Percentiles rank a stretch among this genome's conserved stretches.
Conservation (phyloP, 2,113 vertebrate species). For the Xiphophorus maculatus region DNA sequence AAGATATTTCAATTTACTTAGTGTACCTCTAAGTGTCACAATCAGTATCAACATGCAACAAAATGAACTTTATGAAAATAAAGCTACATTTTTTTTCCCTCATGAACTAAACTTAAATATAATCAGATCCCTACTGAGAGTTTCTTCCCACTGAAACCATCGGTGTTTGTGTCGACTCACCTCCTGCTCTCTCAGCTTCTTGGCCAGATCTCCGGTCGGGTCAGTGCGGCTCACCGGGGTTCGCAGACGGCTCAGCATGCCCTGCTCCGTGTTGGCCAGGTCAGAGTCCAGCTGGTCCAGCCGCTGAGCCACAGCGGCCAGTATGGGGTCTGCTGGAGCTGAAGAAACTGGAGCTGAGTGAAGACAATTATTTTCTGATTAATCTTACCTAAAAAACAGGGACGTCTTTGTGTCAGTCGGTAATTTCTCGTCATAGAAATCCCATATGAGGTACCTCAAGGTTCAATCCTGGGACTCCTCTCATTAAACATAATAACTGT, state of each 20-base stretch:
- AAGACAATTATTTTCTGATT: not conserved
- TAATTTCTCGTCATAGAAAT: too few species aligned
- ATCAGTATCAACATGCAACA: too few species aligned
- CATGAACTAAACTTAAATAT: not conserved
- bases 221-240: conserved; percentile 81
- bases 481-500: too few species aligned
- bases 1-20: too few species aligned
- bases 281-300: conserved; percentile 82
- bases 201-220: conserved; percentile 81
- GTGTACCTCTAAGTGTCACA: too few species aligned
- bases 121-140: not conserved
- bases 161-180: conserved; percentile 63
- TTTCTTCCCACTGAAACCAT: not conserved
- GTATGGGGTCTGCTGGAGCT: conserved; percentile 76
- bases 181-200: conserved; percentile 85
- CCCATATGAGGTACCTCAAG: too few species aligned
- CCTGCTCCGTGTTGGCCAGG: conserved; percentile 78
- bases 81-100: too few species aligned
- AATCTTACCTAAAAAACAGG: too few species aligned
- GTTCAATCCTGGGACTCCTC: too few species aligned
- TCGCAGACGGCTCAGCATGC: conserved; percentile 80
- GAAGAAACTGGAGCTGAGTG: conserved; percentile 61
- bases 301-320: conserved; percentile 70
- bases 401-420: too few species aligned
- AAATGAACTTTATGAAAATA: too few species aligned